phyloP scores from a whole-genome alignment of 1,140 invertebrate species.

The Drosophila lowei region DNA sequence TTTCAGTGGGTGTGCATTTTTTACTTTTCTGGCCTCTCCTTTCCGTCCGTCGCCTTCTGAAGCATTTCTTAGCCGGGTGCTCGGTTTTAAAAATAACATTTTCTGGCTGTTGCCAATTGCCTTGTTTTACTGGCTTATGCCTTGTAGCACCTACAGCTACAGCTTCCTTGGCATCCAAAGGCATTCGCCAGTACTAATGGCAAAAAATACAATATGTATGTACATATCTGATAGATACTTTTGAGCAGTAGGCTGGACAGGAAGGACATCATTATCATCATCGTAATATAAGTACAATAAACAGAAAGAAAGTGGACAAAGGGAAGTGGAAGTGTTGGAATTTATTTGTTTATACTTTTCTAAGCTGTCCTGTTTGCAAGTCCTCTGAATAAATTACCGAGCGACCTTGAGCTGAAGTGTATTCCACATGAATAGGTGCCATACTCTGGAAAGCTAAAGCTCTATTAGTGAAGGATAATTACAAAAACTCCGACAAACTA shows the following conservation, averaged over 20 bases:
- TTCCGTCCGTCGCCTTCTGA: conserved; percentile 35
- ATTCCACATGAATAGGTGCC: neutral
- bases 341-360: conserved; percentile 13
- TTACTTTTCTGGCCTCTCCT: conserved; percentile 19
- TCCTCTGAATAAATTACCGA: conserved; percentile 68
- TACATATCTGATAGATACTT: too few species aligned
- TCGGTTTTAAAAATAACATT: conserved; percentile 81
- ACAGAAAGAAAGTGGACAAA: too few species aligned
- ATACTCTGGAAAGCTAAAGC: too few species aligned
- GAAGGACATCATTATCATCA: too few species aligned
- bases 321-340: conserved; percentile 5
- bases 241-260: too few species aligned
- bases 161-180: conserved; percentile 31
- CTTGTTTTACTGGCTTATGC: conserved; percentile 56
- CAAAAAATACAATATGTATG: too few species aligned
- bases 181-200: too few species aligned
- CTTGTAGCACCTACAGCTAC: conserved; percentile 35
- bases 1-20: conserved; percentile 35
- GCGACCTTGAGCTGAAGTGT: conserved; percentile 58
- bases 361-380: conserved; percentile 19
- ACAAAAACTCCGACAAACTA: too few species aligned
- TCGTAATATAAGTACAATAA: too few species aligned
- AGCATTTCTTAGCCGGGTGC: conserved; percentile 59
- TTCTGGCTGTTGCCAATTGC: conserved; percentile 77
- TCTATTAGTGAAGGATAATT: too few species aligned